Evolutionary conservation across 2,113 vertebrate species (phyloP), one percentile per base, ranked within the genome.

Genomic region (Hemichromis elongatus): DNA sequence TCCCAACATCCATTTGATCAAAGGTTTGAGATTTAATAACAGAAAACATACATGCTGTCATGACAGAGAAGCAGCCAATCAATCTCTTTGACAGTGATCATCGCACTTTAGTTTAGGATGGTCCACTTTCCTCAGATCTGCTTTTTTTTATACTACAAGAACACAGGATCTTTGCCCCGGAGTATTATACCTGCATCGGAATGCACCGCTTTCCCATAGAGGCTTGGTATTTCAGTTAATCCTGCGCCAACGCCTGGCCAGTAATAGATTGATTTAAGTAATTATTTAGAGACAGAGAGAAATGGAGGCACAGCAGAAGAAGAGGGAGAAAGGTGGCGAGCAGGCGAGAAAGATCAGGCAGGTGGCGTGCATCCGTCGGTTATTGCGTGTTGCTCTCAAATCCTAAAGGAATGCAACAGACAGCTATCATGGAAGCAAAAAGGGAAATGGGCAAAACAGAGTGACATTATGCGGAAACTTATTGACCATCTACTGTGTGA

Each of bases 201-300:
- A 90, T 81, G 80, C 86, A 89, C 86, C 79, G 19, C 87, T 85
- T 87, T 82, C 82, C 82, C 81, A 70, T 18, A 50, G 87, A 82
- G 75, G 82, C 77, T 85, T 85, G 90, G 82, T 79, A 86, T 80
- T 83, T 92, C 66, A 82, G 85, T 89, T 91, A 90, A 86, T 88
- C 79, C 90, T 88, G 52, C 26, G 77, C 86, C 24, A 75, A 52
- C 42, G 77, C 78, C 54, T 55, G 78, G 63, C 78, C 24, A 28
- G 79, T 89, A 91, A 90, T 93, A 87, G 81, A 86, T 85, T 88
- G 37, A 89, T 93, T 93, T 91, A 90, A 88, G 91, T 90, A 90
- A 94, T 94, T 93, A 92, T 93, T 93, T 88, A 85, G 79, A 81
- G 86, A 66, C 30, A 54, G 86, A 77, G 82, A 50, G 57, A 35